A percentile compares a stretch with the other conserved stretches of the same genome.
phyloP scores from a whole-genome alignment of 2,113 vertebrate species.

The Eptatretus burgeri region DNA sequence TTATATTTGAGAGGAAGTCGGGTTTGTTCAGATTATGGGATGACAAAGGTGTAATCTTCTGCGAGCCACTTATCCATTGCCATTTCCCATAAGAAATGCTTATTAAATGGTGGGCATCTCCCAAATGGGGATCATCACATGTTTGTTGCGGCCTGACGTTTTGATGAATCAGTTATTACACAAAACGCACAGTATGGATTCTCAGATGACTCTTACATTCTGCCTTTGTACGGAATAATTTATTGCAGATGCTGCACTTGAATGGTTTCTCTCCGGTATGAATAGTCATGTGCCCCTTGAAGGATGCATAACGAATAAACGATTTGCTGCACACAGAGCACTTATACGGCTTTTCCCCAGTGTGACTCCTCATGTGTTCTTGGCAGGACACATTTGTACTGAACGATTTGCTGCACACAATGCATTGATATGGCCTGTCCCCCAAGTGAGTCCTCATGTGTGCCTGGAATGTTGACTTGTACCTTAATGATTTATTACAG shows the following conservation, averaged over 20 bases:
- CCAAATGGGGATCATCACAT: no score
- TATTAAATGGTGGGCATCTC: no score
- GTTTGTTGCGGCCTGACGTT: no score
- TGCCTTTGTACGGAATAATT: no score
- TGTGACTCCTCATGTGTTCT: conserved; percentile 30
- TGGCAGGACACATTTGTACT: conserved; percentile 20
- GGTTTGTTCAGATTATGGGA: no score
- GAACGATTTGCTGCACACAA: conserved; percentile 22
- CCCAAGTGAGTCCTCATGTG: background rate
- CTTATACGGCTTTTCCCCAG: conserved; percentile 32
- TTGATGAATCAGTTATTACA: no score
- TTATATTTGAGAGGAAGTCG: no score
- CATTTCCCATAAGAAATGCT: no score
- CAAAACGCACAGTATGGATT: no score
- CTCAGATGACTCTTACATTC: no score
- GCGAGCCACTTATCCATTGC: no score
- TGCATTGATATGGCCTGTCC: background rate
- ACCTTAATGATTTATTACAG: background rate
- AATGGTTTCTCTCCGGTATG: conserved; percentile 24
- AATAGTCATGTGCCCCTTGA: conserved; percentile 28
- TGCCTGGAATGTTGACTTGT: background rate
- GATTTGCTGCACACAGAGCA: conserved; percentile 30
- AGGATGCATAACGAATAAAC: conserved; percentile 25
- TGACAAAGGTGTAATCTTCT: no score
- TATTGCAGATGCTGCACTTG: conserved; percentile 21